phyloP scores from a whole-genome alignment of 2,888 invertebrate genomes.

The Microctonus brassicae region DNA sequence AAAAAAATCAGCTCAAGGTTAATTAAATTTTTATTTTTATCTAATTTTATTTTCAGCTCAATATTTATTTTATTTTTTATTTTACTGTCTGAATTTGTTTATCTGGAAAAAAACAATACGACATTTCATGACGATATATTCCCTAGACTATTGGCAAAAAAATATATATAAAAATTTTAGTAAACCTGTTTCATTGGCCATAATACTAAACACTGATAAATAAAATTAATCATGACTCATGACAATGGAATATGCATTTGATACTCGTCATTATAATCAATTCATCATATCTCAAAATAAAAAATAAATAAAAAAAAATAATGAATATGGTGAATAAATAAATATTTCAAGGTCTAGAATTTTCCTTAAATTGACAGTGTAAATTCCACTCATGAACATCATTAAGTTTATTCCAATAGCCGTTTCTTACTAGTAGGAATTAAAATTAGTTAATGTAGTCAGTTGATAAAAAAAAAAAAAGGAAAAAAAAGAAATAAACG shows the following conservation, averaged over 20 bases:
- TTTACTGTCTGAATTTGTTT: too few relatives aligned
- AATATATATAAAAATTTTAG: neutral
- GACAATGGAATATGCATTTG: neutral
- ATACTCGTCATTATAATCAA: neutral
- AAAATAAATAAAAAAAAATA: too few relatives aligned
- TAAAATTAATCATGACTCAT: neutral
- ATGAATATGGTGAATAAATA: neutral
- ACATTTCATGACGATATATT: neutral
- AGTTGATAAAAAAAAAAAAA: too few relatives aligned
- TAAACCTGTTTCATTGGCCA: neutral
- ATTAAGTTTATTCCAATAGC: too few relatives aligned
- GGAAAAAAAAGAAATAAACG: too few relatives aligned
- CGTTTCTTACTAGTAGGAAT: too few relatives aligned
- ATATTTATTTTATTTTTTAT: too few relatives aligned
- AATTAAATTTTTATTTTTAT: too few relatives aligned
- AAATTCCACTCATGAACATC: neutral
- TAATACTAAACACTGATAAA: neutral
- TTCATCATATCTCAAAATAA: neutral
- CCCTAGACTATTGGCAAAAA: neutral
- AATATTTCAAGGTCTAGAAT: neutral
- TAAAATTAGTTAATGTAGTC: too few relatives aligned
- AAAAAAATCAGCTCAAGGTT: too few relatives aligned
- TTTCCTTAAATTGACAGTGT: neutral
- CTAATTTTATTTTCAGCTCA: too few relatives aligned
- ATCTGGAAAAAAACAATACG: neutral